A percentile compares a stretch with the other conserved stretches of the same genome.
phyloP scores from a whole-genome alignment of 1,140 invertebrate species.

The Diabrotica virgifera region DNA sequence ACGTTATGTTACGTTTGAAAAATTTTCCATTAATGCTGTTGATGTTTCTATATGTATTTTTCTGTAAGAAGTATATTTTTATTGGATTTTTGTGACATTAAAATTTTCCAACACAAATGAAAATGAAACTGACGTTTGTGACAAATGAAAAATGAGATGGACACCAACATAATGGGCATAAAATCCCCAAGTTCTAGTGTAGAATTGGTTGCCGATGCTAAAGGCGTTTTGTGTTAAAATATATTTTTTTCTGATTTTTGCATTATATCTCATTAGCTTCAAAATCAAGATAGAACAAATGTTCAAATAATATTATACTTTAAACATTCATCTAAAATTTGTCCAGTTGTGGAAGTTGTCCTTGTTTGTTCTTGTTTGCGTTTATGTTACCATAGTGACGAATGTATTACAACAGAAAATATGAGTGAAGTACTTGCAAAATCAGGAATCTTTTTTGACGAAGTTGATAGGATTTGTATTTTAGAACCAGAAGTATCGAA shows the following conservation, averaged over 20 bases:
- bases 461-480: slow-evolving; percentile 80
- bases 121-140: slow-evolving; percentile 5
- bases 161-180: not conserved
- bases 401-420: not conserved
- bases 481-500: slow-evolving; percentile 73
- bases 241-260: too few species aligned
- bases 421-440: slow-evolving; percentile 73
- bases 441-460: slow-evolving; percentile 79
- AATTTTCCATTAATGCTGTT: slow-evolving; percentile 18
- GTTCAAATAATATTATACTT: too few species aligned
- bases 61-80: slow-evolving; percentile 5
- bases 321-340: too few species aligned
- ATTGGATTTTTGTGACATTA: slow-evolving; percentile 23
- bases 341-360: too few species aligned
- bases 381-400: too few species aligned
- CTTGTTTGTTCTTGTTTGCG: too few species aligned
- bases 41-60: slow-evolving; percentile 11
- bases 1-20: slow-evolving; percentile 9
- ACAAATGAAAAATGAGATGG: not conserved
- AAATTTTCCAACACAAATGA: slow-evolving; percentile 31
- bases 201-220: too few species aligned
- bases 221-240: too few species aligned
- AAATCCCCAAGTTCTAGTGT: not conserved
- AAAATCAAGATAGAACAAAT: too few species aligned
- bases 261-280: too few species aligned